Evolutionary conservation across 2,888 invertebrate genomes (phyloP).

Genomic region (Dasysyrphus albostriatus): DNA sequence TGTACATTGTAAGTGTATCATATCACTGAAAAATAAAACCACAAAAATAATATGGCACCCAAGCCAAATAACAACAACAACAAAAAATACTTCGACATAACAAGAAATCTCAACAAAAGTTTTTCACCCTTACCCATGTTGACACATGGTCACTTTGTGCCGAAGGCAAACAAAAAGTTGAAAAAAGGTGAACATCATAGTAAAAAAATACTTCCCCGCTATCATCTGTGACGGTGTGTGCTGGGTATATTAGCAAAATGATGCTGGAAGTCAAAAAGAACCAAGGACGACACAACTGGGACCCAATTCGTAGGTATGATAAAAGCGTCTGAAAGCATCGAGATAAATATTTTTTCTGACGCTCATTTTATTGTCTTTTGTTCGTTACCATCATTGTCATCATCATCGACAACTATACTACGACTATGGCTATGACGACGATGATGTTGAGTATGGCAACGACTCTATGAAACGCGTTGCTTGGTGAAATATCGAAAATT

Average conservation of each 20-base stretch:
- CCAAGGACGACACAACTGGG: constrained; percentile 47
- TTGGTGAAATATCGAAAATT: constrained; percentile 61
- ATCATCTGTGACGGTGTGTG: background rate
- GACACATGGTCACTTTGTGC: constrained; percentile 53
- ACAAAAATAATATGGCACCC: constrained; percentile 23
- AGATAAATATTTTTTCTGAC: constrained; percentile 67
- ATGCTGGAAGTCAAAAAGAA: constrained; percentile 55
- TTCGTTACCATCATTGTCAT: constrained; percentile 43
- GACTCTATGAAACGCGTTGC: too few species aligned
- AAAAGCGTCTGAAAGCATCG: constrained; percentile 72
- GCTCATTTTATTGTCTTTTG: constrained; percentile 71
- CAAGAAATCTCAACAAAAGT: constrained; percentile 43
- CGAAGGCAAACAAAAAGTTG: constrained; percentile 34
- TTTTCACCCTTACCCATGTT: constrained; percentile 36
- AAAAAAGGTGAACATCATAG: constrained; percentile 41
- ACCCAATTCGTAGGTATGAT: constrained; percentile 70
- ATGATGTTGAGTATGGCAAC: constrained; percentile 2
- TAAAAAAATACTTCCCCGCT: background rate
- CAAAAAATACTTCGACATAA: background rate
- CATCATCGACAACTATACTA: constrained; percentile 15
- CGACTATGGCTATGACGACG: constrained; percentile 2
- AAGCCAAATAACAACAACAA: constrained; percentile 5
- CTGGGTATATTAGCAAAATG: constrained; percentile 18
- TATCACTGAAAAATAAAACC: background rate
- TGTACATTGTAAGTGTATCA: background rate